phyloP scores from a whole-genome alignment of 2,888 invertebrate genomes.

The Sacculina carcini region DNA sequence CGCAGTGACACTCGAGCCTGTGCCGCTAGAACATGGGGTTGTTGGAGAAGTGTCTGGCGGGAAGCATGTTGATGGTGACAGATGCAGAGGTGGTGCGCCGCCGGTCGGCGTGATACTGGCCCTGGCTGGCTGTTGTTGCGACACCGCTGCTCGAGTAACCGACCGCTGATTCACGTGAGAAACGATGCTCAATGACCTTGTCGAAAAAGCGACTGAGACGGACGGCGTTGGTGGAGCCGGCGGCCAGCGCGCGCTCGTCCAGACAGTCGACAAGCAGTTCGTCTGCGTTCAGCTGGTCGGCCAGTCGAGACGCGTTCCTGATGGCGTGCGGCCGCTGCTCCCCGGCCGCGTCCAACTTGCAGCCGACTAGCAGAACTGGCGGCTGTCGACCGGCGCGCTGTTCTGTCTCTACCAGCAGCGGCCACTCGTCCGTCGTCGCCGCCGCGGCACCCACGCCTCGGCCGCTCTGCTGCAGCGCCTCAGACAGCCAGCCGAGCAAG shows the following conservation, averaged over 20 bases:
- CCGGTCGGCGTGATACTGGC: conserved; percentile 9
- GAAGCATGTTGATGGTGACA: too few relatives aligned
- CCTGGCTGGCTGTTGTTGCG: conserved; percentile 8
- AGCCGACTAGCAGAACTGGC: conserved; percentile 80
- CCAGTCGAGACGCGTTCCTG: conserved; percentile 31
- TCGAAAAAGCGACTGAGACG: conserved; percentile 84
- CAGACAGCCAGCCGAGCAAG: conserved; percentile 71
- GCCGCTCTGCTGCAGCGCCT: conserved; percentile 45
- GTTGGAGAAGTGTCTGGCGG: too few relatives aligned
- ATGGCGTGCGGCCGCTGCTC: conserved; percentile 35
- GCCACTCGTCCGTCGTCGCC: neutral
- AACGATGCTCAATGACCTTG: conserved; percentile 31
- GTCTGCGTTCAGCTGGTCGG: conserved; percentile 75
- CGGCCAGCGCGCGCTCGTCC: conserved; percentile 50
- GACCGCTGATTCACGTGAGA: conserved; percentile 1
- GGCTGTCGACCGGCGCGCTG: conserved; percentile 29
- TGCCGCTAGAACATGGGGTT: neutral
- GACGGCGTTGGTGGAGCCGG: conserved; percentile 79
- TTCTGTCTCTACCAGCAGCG: too few relatives aligned
- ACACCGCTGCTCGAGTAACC: conserved; percentile 10
- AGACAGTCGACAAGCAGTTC: conserved; percentile 58
- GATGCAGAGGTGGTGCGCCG: too few relatives aligned
- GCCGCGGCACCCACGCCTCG: conserved; percentile 3
- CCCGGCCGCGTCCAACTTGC: conserved; percentile 63
- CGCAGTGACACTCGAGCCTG: neutral